phyloP scores from a whole-genome alignment of 2,888 invertebrate genomes.

The Cephus runcator region DNA sequence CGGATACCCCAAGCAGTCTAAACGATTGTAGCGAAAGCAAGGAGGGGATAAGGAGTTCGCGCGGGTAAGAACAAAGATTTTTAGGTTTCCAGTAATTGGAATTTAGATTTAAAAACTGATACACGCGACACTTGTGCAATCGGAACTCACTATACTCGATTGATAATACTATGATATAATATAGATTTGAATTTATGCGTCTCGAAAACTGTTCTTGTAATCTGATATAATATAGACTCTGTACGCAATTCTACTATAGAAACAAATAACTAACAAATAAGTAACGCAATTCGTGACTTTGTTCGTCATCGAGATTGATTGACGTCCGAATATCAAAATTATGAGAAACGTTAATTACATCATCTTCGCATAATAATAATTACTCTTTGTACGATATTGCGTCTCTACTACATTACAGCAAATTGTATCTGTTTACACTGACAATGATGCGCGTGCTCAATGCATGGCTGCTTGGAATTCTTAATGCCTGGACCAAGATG shows the following conservation, averaged over 20 bases:
- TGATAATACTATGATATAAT: neutral
- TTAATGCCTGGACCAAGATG: neutral
- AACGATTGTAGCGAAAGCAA: neutral
- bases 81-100: neutral
- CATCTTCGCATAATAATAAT: neutral
- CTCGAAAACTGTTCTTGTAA: neutral
- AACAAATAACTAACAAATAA: neutral
- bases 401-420: neutral
- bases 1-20: neutral
- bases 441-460: neutral
- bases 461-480: neutral
- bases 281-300: neutral
- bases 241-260: neutral
- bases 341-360: neutral
- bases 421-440: neutral
- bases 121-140: neutral
- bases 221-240: neutral
- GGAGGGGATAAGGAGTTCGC: neutral
- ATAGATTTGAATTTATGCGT: neutral
- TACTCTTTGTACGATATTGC: neutral
- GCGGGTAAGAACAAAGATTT: conserved; percentile 4
- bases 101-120: neutral
- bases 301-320: neutral
- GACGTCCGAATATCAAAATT: neutral
- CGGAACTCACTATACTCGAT: neutral